Percentiles rank a stretch among this genome's conserved stretches.
phyloP scores from a whole-genome alignment of 2,888 invertebrate genomes.

The Caenorhabditis angaria region DNA sequence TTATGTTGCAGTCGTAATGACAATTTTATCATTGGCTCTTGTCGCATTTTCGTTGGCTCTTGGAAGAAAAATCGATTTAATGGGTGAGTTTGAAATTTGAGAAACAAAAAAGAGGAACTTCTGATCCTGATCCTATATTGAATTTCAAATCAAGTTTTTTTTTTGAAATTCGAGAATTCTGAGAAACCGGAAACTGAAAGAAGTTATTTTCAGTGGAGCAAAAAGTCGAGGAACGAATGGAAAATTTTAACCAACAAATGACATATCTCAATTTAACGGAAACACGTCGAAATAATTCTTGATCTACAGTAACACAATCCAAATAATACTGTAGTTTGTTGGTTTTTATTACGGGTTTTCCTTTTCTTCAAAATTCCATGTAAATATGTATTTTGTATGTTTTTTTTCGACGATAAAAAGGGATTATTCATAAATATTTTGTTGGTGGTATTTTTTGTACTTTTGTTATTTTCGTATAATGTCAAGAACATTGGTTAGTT shows the following conservation, averaged over 20 bases:
- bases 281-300: too few relatives aligned
- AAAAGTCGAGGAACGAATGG: constrained; percentile 45
- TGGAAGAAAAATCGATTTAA: constrained; percentile 69
- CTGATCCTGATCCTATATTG: not conserved
- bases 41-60: constrained; percentile 68
- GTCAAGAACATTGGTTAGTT: too few relatives aligned
- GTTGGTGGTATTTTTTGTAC: too few relatives aligned
- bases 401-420: too few relatives aligned
- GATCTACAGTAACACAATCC: too few relatives aligned
- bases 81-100: constrained; percentile 53
- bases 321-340: too few relatives aligned
- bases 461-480: too few relatives aligned
- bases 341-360: too few relatives aligned
- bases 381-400: too few relatives aligned
- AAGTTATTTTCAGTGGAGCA: constrained; percentile 33
- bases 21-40: constrained; percentile 60
- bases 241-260: constrained; percentile 7
- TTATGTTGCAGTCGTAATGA: constrained; percentile 64
- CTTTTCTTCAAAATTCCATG: too few relatives aligned
- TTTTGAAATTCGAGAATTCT: not conserved
- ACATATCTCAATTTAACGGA: not conserved
- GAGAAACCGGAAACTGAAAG: not conserved
- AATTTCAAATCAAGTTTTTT: not conserved
- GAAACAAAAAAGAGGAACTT: not conserved
- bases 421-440: too few relatives aligned